Base-by-base conservation (phyloP, 2,888 invertebrate genomes). In the Epinotia demarniana region DNA sequence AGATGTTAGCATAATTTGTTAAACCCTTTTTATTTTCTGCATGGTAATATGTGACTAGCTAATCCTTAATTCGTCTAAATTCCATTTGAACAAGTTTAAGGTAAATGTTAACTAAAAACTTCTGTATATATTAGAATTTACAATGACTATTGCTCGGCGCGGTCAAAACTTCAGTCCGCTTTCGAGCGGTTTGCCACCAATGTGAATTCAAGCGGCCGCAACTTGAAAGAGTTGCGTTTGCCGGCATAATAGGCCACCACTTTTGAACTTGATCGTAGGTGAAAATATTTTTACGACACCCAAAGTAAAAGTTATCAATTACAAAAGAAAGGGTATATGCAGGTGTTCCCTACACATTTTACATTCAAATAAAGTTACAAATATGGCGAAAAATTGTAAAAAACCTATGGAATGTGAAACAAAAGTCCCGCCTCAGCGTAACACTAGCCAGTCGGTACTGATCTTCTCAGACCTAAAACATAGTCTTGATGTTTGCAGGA, bases 191-290 rank as follows among this genome's bases (percentile, higher is more conserved):
- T 75, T 75, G 27, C 75, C 75, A 27, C 71, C 71, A 27, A 76
- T 75, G 79, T 72, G 70, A 71, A 77, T 77, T 78, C 55, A 61
- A 61, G 27, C 73, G 77, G 75, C 79, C 27, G 23, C 49, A 81
- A 83, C 81, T 82, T 83, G 77, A 73, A 70, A 78, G 81, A 79
- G 77, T 81, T 81, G 79, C 82, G 81, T 85, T 83, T 81, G 78
- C 57, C 61, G 53, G 71, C 33, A 72, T 61, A 67, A 75, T 61
- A 75, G 72, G 57, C 60, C 55, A 16, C 55, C 78, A 81, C 80
- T 80, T 75, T 33, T 72, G 57, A 61, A 75, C 23, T 73, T 73
- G n/a, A 53, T 53, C 39, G 61, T 66, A 19, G n/a, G 53, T n/a
- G 39, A 33, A 33, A 33, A 6, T 6, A 33, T 33, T 33, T 33